Base-by-base conservation (phyloP, 2,888 invertebrate genomes). In the Orchesellides sinensis region DNA sequence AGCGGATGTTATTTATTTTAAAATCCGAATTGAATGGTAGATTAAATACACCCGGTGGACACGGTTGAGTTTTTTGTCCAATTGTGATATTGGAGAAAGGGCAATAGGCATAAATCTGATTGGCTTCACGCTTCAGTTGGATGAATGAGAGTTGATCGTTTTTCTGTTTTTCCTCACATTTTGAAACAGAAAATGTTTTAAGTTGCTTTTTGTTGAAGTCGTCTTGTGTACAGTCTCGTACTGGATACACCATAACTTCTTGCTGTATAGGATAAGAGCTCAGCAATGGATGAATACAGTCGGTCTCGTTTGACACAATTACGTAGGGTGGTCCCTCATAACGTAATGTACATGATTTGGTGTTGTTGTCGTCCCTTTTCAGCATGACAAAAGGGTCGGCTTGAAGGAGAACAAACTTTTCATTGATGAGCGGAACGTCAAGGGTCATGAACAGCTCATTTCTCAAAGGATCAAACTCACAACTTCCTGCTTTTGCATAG, bases 11-110 rank as follows among this genome's bases (percentile, higher is more conserved):
- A 21, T 73, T 73, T 8, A 73, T 61, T 12, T 61, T 73, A 40
- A 73, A 73, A 12, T 59, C 47, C 3, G 40, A n/a, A n/a, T 73
- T 73, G 14, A 73, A 23, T 17, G 61, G 73, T 1, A 73, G 1
- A 5, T n/a, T 45, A 17, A 61, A 73, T 2, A 73, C 73, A 3
- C 6, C 10, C 4, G 10, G n/a, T 25, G 40, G 40, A 25, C 73
- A 59, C 0, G n/a, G 12, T 21, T 73, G 6, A 10, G 19, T 27
- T 23, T 61, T 56, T 8, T 8, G 1, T 6, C 2, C 21, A 19
- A 73, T 61, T 12, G 45, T 73, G 5, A 73, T 29, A 14, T 61
- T 61, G 2, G 40, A 23, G 19, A 17, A 5, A 6, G 73, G 73
- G 25, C 73, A 73, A 45, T 73, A 73, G 2, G 61, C 21, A 19